Evolutionary conservation across 2,797 vertebrate genomes (phyloP).

Genomic region (Chromobotia macracanthus): DNA sequence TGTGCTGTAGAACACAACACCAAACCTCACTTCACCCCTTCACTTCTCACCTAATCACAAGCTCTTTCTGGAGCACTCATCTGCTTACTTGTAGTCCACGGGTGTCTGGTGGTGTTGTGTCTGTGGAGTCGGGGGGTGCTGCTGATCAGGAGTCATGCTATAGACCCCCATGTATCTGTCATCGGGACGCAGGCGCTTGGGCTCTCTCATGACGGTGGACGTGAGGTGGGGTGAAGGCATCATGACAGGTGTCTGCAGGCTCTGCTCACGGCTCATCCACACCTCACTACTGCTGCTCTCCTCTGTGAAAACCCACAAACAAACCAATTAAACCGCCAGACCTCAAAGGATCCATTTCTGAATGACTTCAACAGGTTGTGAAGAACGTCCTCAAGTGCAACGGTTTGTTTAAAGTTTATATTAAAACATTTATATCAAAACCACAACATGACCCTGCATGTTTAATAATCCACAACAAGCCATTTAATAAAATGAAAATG

Average conservation of each 20-base stretch:
- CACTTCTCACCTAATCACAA: neutral
- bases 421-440: no score
- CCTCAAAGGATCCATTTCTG: no score
- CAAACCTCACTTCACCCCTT: conserved; percentile 14
- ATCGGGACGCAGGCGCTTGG: conserved; percentile 90
- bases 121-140: conserved; percentile 78
- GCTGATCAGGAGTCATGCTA: conserved; percentile 92
- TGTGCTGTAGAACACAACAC: conserved; percentile 78
- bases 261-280: conserved; percentile 92
- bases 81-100: conserved; percentile 96
- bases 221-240: conserved; percentile 96
- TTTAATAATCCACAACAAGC: no score
- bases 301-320: conserved; percentile 74
- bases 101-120: conserved; percentile 84
- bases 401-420: no score
- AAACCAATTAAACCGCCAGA: no score
- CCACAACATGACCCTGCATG: no score
- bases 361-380: no score
- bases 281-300: conserved; percentile 91
- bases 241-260: conserved; percentile 95
- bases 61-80: neutral
- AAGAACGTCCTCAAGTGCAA: no score
- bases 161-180: conserved; percentile 97
- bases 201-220: conserved; percentile 96
- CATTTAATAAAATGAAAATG: no score